Evolutionary conservation across 2,888 invertebrate species (phyloP), one percentile per base, ranked within the genome.

Genomic region (Eupithecia subfuscata): DNA sequence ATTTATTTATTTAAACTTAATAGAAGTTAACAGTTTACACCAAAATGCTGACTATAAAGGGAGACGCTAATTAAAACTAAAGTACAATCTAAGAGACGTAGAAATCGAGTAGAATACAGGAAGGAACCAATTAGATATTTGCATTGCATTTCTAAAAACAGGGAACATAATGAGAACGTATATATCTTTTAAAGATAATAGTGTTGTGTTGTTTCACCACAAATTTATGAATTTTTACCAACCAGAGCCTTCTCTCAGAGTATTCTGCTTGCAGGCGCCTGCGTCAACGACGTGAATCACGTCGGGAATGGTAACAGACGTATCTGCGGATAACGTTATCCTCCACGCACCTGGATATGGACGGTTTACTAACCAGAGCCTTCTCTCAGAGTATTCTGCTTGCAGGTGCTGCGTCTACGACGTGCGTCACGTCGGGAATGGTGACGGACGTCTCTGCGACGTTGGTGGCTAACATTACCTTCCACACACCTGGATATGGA

Each of bases 361-460:
- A n/a, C 18, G 52, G 52, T 52, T 18, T 25, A 65, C 43, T 71
- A 71, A 71, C 92, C 92, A 2, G 95, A 96, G 16, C 93, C 90
- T 43, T 94, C 90, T 78, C 95, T 94, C 79, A 96, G 94, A 56
- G 92, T 88, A 64, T 95, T 90, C 84, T 96, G 95, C 83, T 96
- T 96, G 40, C 96, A 96, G 3, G 95, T 94, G 0, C 96, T 0
- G 95, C 93, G 83, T 97, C 97, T 9, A 97, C 86, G 0, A 97
- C 97, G 82, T 96, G 96, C 0, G 95, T 95, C 0, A 97, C 96
- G 84, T 97, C 97, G 0, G 96, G 95, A 76, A 97, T 96, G 0
- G 97, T 97, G n/a, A 97, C 95, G 0, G 97, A 96, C 0, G 97
- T 97, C 85, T 97, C 96, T 0, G 97, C 95, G 37, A 97, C 96